Conservation (phyloP, 2,113 vertebrate species). For the Scortum barcoo region DNA sequence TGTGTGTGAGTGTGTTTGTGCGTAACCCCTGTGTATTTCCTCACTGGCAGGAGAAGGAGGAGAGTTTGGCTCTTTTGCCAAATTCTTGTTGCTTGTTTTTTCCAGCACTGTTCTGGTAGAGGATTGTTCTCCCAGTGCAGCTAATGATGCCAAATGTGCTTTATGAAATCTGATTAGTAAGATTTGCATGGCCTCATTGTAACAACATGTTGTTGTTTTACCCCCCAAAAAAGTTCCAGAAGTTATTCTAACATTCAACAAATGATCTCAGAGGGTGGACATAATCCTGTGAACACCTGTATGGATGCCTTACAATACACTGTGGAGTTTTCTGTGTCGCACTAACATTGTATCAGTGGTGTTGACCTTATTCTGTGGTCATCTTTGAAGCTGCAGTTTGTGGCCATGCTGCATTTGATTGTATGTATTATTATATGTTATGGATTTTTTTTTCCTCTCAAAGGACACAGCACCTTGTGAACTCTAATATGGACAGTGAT, state of each 20-base stretch:
- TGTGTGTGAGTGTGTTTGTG: conserved; percentile 21
- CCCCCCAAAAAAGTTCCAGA: not conserved
- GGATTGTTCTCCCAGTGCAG: conserved; percentile 44
- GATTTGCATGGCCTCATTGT: conserved; percentile 7
- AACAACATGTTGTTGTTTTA: conserved; percentile 24
- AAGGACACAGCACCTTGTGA: not conserved
- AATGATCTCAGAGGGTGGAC: not conserved
- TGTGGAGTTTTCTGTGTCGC: not conserved
- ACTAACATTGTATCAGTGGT: not conserved
- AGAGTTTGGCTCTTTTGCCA: conserved; percentile 37
- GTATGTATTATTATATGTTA: too few relatives aligned
- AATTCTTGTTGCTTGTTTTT: conserved; percentile 46
- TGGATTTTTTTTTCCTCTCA: too few relatives aligned
- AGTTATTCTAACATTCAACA: not conserved
- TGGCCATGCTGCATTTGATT: too few relatives aligned
- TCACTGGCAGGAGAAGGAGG: conserved; percentile 34
- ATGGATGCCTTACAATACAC: not conserved
- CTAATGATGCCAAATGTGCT: conserved; percentile 48
- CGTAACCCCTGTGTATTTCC: conserved; percentile 22
- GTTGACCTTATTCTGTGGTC: too few relatives aligned
- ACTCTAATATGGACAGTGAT: not conserved
- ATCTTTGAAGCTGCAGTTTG: too few relatives aligned
- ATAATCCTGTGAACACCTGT: not conserved
- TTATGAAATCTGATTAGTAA: conserved; percentile 33
- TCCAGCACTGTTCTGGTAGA: conserved; percentile 32